Conservation (phyloP, 2,888 invertebrate genomes). For the Chaetogeoica ovagalla region DNA sequence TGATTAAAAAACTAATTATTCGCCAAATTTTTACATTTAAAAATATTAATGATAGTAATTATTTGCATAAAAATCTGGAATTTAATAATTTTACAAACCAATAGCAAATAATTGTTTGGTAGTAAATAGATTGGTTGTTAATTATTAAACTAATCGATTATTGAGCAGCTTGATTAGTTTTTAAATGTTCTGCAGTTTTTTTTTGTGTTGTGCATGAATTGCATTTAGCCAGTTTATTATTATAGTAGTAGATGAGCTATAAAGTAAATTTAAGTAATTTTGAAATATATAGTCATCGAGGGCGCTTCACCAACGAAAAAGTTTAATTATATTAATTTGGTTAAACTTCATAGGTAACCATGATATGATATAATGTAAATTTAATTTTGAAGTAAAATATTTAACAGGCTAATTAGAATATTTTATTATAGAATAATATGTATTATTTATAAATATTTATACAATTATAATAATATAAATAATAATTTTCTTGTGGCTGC, state of each 20-base stretch:
- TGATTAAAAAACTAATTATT: slow-evolving; percentile 1
- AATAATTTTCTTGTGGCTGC: slow-evolving; percentile 8
- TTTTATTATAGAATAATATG: background rate
- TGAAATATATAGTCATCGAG: background rate
- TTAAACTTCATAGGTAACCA: no score
- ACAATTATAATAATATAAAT: background rate
- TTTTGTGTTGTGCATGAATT: slow-evolving; percentile 41
- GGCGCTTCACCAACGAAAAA: slow-evolving; percentile 8
- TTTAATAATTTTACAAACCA: background rate
- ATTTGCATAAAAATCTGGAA: background rate
- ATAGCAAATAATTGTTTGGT: background rate
- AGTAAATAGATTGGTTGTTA: background rate
- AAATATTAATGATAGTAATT: background rate
- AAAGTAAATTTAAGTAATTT: background rate
- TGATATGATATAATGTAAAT: background rate
- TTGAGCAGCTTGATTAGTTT: background rate
- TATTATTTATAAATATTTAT: background rate
- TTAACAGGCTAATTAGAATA: background rate
- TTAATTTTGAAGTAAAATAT: background rate
- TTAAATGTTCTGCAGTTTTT: slow-evolving; percentile 23
- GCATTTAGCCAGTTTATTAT: slow-evolving; percentile 31
- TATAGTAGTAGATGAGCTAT: slow-evolving; percentile 8
- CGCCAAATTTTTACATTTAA: background rate
- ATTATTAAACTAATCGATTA: background rate
- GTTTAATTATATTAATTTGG: slow-evolving; percentile 1